Evolutionary conservation across 2,113 vertebrate genomes (phyloP), one percentile per base, ranked within the genome.

Genomic region (Glareola pratincola): DNA sequence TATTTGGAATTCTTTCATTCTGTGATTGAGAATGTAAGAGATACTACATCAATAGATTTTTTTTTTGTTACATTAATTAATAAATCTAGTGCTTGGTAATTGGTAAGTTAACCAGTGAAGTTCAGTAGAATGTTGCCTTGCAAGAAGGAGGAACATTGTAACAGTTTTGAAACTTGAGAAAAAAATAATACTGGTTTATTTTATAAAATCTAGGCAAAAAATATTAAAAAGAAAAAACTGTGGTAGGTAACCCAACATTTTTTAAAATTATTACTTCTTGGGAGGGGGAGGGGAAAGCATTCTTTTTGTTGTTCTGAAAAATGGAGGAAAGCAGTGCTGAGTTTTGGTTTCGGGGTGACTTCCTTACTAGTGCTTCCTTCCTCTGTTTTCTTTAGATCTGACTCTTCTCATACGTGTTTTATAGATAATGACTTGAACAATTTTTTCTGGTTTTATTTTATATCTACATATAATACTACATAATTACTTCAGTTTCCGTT

Each of bases 331-430:
- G 29, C 22, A 43, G 16, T 53, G 37, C 21, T 80, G 43, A 83
- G 30, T 59, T 93, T 74, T 74, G 47, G 7, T 45, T 92, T 86
- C 14, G 5, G 19, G 2, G 4, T 37, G 21, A 51, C 56, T 69
- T 73, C 29, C 64, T 73, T 80, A 22, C 12, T 51, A 27, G 20
- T 51, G 8, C 22, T 87, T 92, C 74, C 39, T 85, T 96, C 18
- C 30, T 75, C 30, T 57, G 0, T 20, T 69, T 76, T 82, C 15
- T 53, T 72, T 64, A 66, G 43, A 66, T 82, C 43, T 82, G 10
- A 13, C 8, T 53, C 11, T 67, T 82, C 12, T 63, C 10, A 2
- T 72, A 0, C 0, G 0, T 51, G 23, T 30, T 74, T 81, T 63
- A 5, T 77, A 78, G 47, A 26, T 72, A 45, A 57, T 50, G 22